Evolutionary conservation across 2,113 vertebrate genomes (phyloP), one percentile per base, ranked within the genome.

Genomic region (Pelvicachromis taeniatus): DNA sequence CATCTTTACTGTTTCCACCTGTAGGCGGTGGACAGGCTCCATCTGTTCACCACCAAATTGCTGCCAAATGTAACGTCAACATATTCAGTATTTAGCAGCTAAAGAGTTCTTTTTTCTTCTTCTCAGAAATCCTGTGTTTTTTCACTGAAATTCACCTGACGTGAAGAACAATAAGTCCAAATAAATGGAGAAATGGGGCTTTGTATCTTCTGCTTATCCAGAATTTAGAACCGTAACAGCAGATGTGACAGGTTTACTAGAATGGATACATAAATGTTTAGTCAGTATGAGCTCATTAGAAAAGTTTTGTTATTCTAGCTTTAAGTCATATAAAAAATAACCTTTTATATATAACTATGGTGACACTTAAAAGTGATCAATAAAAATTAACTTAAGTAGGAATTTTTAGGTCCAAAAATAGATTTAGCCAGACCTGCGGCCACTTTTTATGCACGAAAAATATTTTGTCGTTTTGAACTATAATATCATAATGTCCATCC

Each of bases 71-170:
- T 75, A 75, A 48, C 2, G 50, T 9, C 23, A 73, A 5, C 23
- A 70, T 70, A 45, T 6, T 16, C 21, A 70, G 21, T 42, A 45
- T 70, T 70, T 70, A 70, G 63, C 63, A 45, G 63, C 35, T 68
- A 23, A 23, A 14, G 63, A 26, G 13, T 45, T 17, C 0, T 6
- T 38, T n/a, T 35, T 40, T 40, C 16, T 11, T 48, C 1, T 1
- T 40, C 42, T 31, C 23, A 73, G 1, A 3, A 73, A 50, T 7
- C 23, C 23, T 48, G 17, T 17, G 23, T 19, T 73, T 48, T 48
- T 73, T 17, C 2, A 29, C 5, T 29, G 9, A 29, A 19, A 52
- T 52, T 52, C 17, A 52, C 19, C 48, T 52, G 1, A 17, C 7
- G 7, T 19, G 17, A 16, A 19, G 17, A 17, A 52, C 2, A n/a